Base-by-base conservation (phyloP, 2,113 vertebrate genomes). In the Ptilorrhoa leucosticta region DNA sequence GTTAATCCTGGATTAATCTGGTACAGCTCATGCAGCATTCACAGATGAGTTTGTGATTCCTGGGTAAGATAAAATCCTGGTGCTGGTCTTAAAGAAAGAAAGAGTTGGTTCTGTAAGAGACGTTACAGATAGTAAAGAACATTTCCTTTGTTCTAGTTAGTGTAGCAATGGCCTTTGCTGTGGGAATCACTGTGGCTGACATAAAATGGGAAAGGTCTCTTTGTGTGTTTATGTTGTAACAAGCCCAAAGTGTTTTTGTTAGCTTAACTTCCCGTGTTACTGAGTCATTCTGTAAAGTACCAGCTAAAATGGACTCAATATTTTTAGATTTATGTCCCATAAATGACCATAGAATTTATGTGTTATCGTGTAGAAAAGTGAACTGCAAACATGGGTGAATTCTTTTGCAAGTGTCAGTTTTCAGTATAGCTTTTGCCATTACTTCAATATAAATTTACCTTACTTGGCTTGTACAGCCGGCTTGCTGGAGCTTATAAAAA, bases 361-460 rank as follows among this genome's bases (percentile, higher is more conserved):
- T 51, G 18, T 44, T 68, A 2, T 9, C 85, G 50, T 24, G 12
- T 39, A 60, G 50, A 54, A 40, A 57, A 37, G 13, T 40, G 28
- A 48, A 58, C 1, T 10, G 33, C 37, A 87, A 21, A n/a, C 26
- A 16, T 24, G 33, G 64, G 13, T 0, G 0, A 76, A 72, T 63
- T 89, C 57, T 66, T 76, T 31, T 58, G 7, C 53, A 44, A 15
- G 31, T 45, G 20, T 76, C 57, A 27, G 35, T 78, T 89, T 84
- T 76, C 44, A 39, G 13, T 73, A 20, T 39, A 75, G 45, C 33
- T 88, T 89, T 83, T 82, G 23, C 18, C 20, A 11, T 79, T 44
- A 19, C 44, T 81, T 94, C 77, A 42, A 20, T 65, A 37, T 65
- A 65, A 56, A 77, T 77, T 84, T 60, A 22, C 33, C 37, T 69